Base-by-base conservation (phyloP, 2,888 invertebrate genomes). In the Leptogaster cylindrica region DNA sequence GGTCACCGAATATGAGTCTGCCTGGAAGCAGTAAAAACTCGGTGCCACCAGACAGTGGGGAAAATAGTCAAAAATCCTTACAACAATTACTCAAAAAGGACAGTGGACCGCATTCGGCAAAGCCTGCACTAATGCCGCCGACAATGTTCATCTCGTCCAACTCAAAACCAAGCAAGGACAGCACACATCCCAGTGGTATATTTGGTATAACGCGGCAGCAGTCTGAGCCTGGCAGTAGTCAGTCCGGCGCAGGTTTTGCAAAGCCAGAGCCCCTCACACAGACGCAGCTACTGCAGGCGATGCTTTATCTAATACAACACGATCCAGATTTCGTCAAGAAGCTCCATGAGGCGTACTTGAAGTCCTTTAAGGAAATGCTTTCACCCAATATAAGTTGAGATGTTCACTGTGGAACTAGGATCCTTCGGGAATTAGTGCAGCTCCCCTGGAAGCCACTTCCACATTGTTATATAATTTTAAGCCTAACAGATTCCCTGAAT, bases 261-360 rank as follows among this genome's bases (percentile, higher is more conserved):
- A 71, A 70, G 18, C 71, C 72, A 1, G 91, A 92, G 78, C 92
- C 93, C 12, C 84, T 96, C 58, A 95, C 93, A 46, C 89, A 89
- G 79, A 91, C 92, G 77, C 96, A 96, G 79, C 84, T 96, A 69
- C 87, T 92, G 31, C 94, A 95, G 82, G 94, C 95, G 25, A 88
- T 96, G 76, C 88, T 90, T 74, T 91, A 94, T 82, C 84, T 96
- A 67, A 83, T 95, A 67, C 90, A 92, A 82, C 91, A 91, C 81
- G 95, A 96, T 80, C 86, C 90, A 28, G 91, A 92, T 73, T 96
- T 96, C 82, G 88, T 94, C 31, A 89, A 89, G 76, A 93, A 92
- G 80, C 83, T 96, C 70, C 95, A 96, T 77, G 93, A 95, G 82
- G 95, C 93, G 65, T 96, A 96, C 78, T 89, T 95, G 14, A 92